Conservation (phyloP, 2,888 invertebrate species). For the Hofmannophila pseudospretella region DNA sequence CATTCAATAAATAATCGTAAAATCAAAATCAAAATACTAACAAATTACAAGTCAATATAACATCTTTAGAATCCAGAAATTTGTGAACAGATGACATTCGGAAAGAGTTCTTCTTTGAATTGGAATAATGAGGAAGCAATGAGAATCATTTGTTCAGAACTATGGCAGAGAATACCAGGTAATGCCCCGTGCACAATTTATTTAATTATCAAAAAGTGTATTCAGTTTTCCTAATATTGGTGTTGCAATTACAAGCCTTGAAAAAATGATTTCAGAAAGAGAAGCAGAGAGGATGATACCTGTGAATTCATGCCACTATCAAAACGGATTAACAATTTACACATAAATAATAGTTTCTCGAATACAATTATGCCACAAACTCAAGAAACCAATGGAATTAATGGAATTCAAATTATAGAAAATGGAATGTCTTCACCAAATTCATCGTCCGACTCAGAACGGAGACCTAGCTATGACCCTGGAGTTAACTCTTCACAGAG, state of each 20-base stretch:
- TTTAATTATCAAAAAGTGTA: too few species aligned
- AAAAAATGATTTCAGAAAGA: slow-evolving; percentile 78
- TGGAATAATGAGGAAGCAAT: too few species aligned
- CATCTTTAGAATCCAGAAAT: too few species aligned
- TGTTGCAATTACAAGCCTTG: neutral
- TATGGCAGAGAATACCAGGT: slow-evolving; percentile 70
- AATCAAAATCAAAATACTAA: too few species aligned
- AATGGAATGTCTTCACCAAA: slow-evolving; percentile 51
- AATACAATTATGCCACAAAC: slow-evolving; percentile 34
- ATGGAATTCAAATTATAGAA: slow-evolving; percentile 47
- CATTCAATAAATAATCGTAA: too few species aligned
- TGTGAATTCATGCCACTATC: slow-evolving; percentile 92
- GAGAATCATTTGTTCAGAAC: slow-evolving; percentile 46
- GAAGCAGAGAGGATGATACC: slow-evolving; percentile 85
- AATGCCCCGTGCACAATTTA: too few species aligned
- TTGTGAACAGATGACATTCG: too few species aligned
- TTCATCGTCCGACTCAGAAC: slow-evolving; percentile 49
- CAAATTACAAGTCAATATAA: too few species aligned
- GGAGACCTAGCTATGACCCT: slow-evolving; percentile 82
- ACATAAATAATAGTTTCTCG: slow-evolving; percentile 81
- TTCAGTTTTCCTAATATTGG: too few species aligned
- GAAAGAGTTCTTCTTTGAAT: too few species aligned
- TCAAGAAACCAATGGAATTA: slow-evolving; percentile 49
- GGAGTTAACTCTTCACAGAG: slow-evolving; percentile 87
- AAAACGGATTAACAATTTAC: slow-evolving; percentile 93